Evolutionary conservation across 2,888 invertebrate species (phyloP), one percentile per base, ranked within the genome.

Genomic region (Dolomedes plantarius): DNA sequence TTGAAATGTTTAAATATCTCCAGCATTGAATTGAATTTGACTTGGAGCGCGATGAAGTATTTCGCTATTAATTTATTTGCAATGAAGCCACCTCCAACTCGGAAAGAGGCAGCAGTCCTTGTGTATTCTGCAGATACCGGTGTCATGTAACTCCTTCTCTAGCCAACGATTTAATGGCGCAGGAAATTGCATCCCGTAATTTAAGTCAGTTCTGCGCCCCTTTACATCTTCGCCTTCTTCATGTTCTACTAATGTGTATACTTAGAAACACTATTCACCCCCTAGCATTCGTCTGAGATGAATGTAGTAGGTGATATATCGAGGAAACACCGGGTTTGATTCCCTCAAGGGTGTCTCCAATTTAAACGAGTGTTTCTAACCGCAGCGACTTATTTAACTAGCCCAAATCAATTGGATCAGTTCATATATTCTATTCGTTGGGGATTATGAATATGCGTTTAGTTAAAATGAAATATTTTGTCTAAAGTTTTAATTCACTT

Each of bases 181-280:
- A 69, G 81, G 81, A 81, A 81, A 81, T 81, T 81, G 81, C 68
- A 73, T 81, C 56, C 71, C 28, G 81, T 81, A 67, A 74, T 81
- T 81, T 81, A 74, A 74, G 50, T 73, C 71, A 72, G 11, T 36
- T 72, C 56, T 32, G 29, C 65, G 80, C 72, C 65, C 73, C 80
- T 28, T 19, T 68, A 74, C 69, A 64, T 82, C 75, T 75, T 75
- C 41, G 62, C 46, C 41, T 65, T 75, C 75, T 41, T 74, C 75
- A 71, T 71, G 46, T 82, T 39, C 69, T 69, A 31, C 71, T 82
- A 82, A 82, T 82, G 75, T 82, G 64, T 75, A 46, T 64, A 75
- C 68, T 76, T 75, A 71, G 75, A 69, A 76, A 82, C 65, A 82
- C 71, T 82, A 82, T 82, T 82, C 82, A 82, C 64, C 64, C 69